Base-by-base conservation (phyloP, 2,888 invertebrate species). In the Drosophila pseudotakahashii region DNA sequence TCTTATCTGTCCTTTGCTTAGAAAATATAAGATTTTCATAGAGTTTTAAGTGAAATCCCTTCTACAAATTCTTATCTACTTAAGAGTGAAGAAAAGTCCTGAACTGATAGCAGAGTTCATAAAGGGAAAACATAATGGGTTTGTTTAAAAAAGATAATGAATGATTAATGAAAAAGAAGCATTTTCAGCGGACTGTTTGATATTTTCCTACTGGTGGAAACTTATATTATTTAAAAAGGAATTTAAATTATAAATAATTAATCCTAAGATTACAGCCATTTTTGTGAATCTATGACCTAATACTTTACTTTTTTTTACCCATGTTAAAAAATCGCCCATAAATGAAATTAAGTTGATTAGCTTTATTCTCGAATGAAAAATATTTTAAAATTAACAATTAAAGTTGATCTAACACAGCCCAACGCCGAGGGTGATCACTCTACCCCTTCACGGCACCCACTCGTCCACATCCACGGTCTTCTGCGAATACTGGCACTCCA, bases 391-490 rank as follows among this genome's bases (percentile, higher is more conserved):
- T 13, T 78, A 84, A 60, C 41, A 74, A 75, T 60, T 37, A 66
- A 81, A 47, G 50, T 66, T 48, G 50, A 68, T 57, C 67, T 86
- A 80, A 68, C 84, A 81, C 85, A 87, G 81, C 73, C 77, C 71
- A n/a, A 23, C 34, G 42, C 39, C n/a, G 7, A 9, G 48, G 16
- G 34, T 19, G 36, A 47, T 36, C 5, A 26, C 52, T 13, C 9
- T 23, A 23, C 41, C 41, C 32, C 23, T 30, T 68, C 55, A 84
- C 14, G 87, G 88, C 52, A 89, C 85, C 77, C 73, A 76, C 26
- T 88, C 78, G 32, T 89, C 80, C 47, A 78, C 82, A 50, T 87
- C 89, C 44, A 72, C 75, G 10, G 66, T 67, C 37, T 78, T 85
- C 63, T 87, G 76, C 10, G 77, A 57, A 16, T 50, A 85, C 48